These are phyloP conservation scores for Eueremaeus valkanovi DNA, from an alignment of 2,888 invertebrate genomes.

Conservation along the genomic window DNA sequence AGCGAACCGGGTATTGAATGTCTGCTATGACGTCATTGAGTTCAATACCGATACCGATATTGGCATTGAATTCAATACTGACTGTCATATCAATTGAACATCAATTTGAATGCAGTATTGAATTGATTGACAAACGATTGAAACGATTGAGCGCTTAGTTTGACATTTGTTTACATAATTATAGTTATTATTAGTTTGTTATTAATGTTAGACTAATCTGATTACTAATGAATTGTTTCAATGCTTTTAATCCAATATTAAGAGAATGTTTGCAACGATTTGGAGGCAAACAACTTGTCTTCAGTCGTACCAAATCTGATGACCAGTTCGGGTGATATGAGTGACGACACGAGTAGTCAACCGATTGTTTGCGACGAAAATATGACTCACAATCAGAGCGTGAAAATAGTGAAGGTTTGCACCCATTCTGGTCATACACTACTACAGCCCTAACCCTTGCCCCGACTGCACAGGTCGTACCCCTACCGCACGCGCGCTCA, in stretches of 20 bases:
- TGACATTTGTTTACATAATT: too few relatives aligned
- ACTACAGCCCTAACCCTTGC: constrained; percentile 35
- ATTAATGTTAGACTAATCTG: too few relatives aligned
- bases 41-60: neutral
- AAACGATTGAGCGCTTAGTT: neutral
- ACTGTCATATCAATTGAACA: too few relatives aligned
- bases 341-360: constrained; percentile 7
- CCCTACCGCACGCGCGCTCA: constrained; percentile 43
- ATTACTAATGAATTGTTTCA: neutral
- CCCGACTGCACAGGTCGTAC: constrained; percentile 36
- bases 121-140: neutral
- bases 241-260: neutral
- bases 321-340: constrained; percentile 1
- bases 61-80: neutral
- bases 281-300: constrained; percentile 14
- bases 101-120: neutral
- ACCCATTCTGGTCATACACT: neutral
- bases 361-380: neutral
- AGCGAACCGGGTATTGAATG: constrained; percentile 12
- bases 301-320: constrained; percentile 12
- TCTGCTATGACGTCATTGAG: neutral
- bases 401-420: constrained; percentile 30
- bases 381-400: neutral
- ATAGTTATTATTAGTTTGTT: too few relatives aligned
- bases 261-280: constrained; percentile 15